phyloP scores from a whole-genome alignment of 35 echinoderm and acorn worm genomes.

The Heliocidaris tuberculata region DNA sequence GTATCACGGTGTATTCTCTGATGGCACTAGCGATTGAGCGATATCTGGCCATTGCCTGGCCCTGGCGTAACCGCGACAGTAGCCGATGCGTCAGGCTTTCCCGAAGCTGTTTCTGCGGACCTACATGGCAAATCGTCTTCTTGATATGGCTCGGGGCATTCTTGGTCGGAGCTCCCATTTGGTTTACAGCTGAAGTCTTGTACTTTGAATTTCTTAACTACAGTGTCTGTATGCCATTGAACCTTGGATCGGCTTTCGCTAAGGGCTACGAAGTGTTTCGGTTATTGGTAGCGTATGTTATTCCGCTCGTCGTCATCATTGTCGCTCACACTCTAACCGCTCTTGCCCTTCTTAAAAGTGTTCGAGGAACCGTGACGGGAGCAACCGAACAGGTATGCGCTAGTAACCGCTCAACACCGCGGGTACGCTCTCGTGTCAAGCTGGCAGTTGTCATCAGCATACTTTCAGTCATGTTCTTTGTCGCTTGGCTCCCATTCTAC shows the following conservation, averaged over 20 bases:
- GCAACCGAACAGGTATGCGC: neutral
- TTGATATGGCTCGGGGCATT: constrained; percentile 9
- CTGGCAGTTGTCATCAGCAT: constrained; percentile 35
- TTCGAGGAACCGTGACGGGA: neutral
- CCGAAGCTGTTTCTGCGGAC: neutral
- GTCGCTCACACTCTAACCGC: constrained; percentile 20
- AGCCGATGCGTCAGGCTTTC: neutral
- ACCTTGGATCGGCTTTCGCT: neutral
- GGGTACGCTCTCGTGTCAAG: constrained; percentile 23
- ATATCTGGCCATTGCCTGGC: constrained; percentile 33
- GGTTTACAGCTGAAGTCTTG: neutral
- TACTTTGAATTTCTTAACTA: neutral
- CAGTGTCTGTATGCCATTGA: constrained; percentile 10
- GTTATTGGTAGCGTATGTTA: neutral
- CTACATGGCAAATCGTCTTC: constrained; percentile 10
- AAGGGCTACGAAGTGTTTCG: constrained; percentile 19
- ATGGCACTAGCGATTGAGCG: constrained; percentile 31
- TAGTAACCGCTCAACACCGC: neutral
- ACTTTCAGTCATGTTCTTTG: constrained; percentile 12
- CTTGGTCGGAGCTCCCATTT: neutral
- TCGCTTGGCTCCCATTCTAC: constrained; percentile 33
- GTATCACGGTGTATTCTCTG: constrained; percentile 38
- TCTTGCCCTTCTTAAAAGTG: neutral
- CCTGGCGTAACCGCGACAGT: constrained; percentile 19
- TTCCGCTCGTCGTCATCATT: constrained; percentile 17